Evolutionary conservation across 1,140 invertebrate genomes (phyloP).

Genomic region (Odontomachus brunneus): DNA sequence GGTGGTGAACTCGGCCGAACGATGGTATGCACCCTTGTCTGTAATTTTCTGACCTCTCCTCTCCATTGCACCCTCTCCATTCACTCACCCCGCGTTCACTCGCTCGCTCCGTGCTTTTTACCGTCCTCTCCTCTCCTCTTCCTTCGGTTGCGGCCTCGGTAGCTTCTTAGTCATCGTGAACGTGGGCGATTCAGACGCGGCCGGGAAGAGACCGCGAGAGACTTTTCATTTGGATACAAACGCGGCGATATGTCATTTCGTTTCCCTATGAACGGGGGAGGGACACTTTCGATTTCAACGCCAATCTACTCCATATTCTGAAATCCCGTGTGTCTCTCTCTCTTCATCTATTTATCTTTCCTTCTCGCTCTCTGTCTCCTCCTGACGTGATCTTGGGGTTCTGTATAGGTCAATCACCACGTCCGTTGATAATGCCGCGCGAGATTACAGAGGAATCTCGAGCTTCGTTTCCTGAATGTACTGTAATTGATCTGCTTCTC

Average conservation of each 20-base stretch:
- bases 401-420: constrained; percentile 7
- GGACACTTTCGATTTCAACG: constrained; percentile 65
- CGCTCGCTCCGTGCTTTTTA: neutral
- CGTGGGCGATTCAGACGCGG: constrained; percentile 31
- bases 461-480: constrained; percentile 42
- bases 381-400: constrained; percentile 17
- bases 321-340: neutral
- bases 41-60: constrained; percentile 78
- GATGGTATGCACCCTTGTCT: constrained; percentile 75
- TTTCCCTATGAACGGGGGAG: constrained; percentile 66
- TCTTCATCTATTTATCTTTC: neutral
- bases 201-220: constrained; percentile 30
- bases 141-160: neutral
- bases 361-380: neutral
- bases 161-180: constrained; percentile 38
- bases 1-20: constrained; percentile 70
- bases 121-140: neutral
- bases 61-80: constrained; percentile 31
- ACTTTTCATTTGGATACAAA: constrained; percentile 76
- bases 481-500: constrained; percentile 35
- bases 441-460: constrained; percentile 33
- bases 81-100: neutral
- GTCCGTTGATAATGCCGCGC: neutral
- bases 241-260: constrained; percentile 76
- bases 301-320: constrained; percentile 73